Percentiles rank a stretch among this genome's conserved stretches.
Evolutionary conservation across 2,888 invertebrate species (phyloP).

Genomic region (Crocallis elinguaria): DNA sequence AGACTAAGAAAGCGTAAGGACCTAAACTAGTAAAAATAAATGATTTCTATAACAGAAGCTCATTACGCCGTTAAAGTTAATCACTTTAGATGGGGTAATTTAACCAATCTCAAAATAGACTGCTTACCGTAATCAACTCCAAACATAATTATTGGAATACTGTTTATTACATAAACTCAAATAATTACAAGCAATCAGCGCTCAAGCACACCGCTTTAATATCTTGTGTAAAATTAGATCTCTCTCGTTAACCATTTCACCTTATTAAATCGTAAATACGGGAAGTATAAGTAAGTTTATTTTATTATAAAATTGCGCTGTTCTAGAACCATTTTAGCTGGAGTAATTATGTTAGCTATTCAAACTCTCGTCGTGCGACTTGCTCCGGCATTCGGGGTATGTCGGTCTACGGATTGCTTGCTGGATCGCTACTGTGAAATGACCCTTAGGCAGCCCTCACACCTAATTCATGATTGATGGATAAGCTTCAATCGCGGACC

Average conservation of each 20-base stretch:
- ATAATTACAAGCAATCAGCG: conserved; percentile 40
- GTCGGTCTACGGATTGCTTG: conserved; percentile 50
- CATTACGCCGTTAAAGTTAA: conserved; percentile 1
- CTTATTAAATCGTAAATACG: conserved; percentile 47
- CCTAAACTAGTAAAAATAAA: no score
- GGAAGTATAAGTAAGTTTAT: conserved; percentile 49
- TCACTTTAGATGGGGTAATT: not conserved
- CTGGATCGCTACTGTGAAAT: conserved; percentile 40
- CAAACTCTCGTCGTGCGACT: conserved; percentile 55
- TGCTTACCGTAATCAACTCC: conserved; percentile 3
- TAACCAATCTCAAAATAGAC: conserved; percentile 6
- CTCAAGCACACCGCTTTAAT: conserved; percentile 29
- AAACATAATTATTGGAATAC: conserved; percentile 11
- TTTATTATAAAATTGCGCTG: conserved; percentile 47
- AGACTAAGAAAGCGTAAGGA: not conserved
- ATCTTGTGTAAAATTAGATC: conserved; percentile 41
- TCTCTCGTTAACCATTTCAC: conserved; percentile 33
- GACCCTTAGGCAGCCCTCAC: conserved; percentile 45
- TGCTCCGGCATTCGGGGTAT: conserved; percentile 48
- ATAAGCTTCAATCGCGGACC: no score
- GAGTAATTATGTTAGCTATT: conserved; percentile 67
- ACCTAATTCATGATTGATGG: no score
- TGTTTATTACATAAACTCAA: conserved; percentile 20
- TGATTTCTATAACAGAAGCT: conserved; percentile 1
- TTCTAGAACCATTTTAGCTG: conserved; percentile 54